A percentile compares a stretch with the other conserved stretches of the same genome.
These are phyloP conservation scores for Myxocyprinus asiaticus DNA, from an alignment of 2,113 vertebrate species.

Conservation along the genomic window DNA sequence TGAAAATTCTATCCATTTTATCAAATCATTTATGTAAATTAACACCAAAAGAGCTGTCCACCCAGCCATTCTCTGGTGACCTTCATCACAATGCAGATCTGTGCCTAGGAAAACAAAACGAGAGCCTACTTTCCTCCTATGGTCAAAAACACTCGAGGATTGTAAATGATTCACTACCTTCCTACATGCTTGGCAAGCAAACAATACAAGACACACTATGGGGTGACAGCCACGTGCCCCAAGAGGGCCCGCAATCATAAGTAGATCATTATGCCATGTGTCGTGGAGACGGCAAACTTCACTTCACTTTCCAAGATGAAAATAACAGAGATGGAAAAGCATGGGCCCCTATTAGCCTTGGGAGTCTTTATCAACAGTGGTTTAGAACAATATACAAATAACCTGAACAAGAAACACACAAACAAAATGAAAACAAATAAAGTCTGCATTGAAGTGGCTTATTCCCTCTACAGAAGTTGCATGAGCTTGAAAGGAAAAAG, in stretches of 20 bases:
- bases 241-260: conserved; percentile 4
- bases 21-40: conserved; percentile 25
- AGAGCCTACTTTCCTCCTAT: background rate
- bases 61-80: conserved; percentile 10
- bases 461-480: conserved; percentile 1
- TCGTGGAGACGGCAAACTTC: conserved; percentile 21
- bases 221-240: conserved; percentile 17
- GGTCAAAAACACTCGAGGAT: conserved; percentile 7
- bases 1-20: background rate
- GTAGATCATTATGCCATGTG: conserved; percentile 40
- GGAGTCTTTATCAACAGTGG: conserved; percentile 52
- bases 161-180: conserved; percentile 24
- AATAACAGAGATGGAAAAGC: conserved; percentile 44
- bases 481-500: background rate
- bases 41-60: conserved; percentile 19
- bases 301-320: conserved; percentile 9
- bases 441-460: conserved; percentile 15
- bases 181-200: conserved; percentile 6
- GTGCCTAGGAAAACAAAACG: conserved; percentile 17
- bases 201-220: conserved; percentile 19
- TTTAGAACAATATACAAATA: conserved; percentile 41
- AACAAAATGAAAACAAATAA: conserved; percentile 14
- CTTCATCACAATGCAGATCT: conserved; percentile 16
- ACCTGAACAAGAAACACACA: conserved; percentile 31
- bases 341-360: conserved; percentile 28